Conservation (phyloP, 2,113 vertebrate species). For the Halichoeres trimaculatus region DNA sequence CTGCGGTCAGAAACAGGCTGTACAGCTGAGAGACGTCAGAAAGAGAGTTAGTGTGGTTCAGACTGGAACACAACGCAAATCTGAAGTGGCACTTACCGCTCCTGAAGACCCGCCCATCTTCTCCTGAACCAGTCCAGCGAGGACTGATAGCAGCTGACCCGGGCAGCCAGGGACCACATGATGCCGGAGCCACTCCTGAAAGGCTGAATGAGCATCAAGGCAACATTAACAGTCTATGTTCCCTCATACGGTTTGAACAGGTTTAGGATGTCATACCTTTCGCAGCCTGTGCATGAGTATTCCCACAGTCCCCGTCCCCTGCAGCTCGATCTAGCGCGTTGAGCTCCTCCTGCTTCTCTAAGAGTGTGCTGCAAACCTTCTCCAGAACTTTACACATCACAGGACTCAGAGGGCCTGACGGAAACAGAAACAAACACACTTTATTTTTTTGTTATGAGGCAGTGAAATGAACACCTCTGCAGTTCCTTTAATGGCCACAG, state of each 20-base stretch:
- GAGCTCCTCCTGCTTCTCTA: conserved; percentile 86
- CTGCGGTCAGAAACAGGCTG: conserved; percentile 92
- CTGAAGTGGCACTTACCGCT: conserved; percentile 82
- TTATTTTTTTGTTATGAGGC: no score
- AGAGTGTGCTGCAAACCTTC: conserved; percentile 82
- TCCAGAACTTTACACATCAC: conserved; percentile 73
- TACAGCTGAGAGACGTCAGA: conserved; percentile 84
- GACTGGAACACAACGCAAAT: background rate
- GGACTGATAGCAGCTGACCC: conserved; percentile 77
- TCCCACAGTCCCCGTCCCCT: conserved; percentile 94
- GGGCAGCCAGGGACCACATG: conserved; percentile 79
- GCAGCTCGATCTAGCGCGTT: conserved; percentile 91
- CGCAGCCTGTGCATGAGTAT: conserved; percentile 90
- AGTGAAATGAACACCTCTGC: no score
- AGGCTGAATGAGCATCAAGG: conserved; percentile 77
- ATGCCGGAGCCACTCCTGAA: conserved; percentile 85
- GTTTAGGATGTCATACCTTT: conserved; percentile 81
- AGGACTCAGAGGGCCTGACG: conserved; percentile 72
- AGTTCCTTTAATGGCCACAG: conserved; percentile 3
- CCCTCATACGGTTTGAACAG: no score
- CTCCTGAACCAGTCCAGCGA: conserved; percentile 89
- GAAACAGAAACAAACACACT: background rate
- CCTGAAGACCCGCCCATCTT: conserved; percentile 96
- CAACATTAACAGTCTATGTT: background rate
- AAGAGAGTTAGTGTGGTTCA: background rate